Evolutionary conservation across 2,797 vertebrate species (phyloP), one percentile per base, ranked within the genome.

Genomic region (Allobates femoralis): DNA sequence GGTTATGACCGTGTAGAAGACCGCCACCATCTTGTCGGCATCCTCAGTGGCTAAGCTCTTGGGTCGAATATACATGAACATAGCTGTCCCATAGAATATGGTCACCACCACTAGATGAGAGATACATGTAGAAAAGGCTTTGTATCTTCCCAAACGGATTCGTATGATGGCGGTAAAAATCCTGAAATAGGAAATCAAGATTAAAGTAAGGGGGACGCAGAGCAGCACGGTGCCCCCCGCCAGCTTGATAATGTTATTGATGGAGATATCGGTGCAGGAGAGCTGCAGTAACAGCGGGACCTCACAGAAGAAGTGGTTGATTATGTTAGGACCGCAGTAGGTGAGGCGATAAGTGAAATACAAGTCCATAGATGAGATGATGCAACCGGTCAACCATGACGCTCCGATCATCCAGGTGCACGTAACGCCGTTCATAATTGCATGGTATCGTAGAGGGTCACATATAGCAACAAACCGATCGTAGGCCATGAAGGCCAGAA

Each of bases 401-500:
- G 12, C 21, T 32, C 21, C 15, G 15, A 83, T 83, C 67, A 83
- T 55, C 51, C 67, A 37, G 30, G 50, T 1, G 28, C 75, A 77
- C 12, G 16, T 16, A 6, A 34, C 28, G 1, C 3, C 79, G 16
- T 58, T 58, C 50, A 85, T 85, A 26, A 85, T 79, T 4, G 50
- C n/a, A 28, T 78, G 16, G 41, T 85, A 85, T 19, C 51, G 18
- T 18, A 85, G 60, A 26, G 83, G 83, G 41, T 77, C 32, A 16
- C 83, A 74, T 46, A 84, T 84, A 23, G 83, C 83, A 23, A 66
- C 58, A 51, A 77, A 66, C 1, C 83, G 75, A 12, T 85, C 83
- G 46, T 69, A 79, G n/a, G 83, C 83, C 83, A 85, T 85, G 10
- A 85, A 67, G 26, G 83, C 83, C 75, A 85, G 50, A 41, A 85